Conservation (phyloP, 1,140 invertebrate genomes). For the Solen grandis region DNA sequence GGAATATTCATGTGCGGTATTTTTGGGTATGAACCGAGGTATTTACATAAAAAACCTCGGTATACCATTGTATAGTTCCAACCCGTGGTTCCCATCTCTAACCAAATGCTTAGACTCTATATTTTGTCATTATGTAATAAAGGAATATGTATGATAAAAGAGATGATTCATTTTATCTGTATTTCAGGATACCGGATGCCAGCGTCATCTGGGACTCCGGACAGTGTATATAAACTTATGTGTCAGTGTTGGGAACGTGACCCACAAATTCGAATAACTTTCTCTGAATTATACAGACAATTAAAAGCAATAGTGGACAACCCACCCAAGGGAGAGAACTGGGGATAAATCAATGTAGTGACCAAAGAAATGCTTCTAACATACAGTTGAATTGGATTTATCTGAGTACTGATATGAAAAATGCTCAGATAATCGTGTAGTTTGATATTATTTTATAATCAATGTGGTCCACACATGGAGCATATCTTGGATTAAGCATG, state of each 20-base stretch:
- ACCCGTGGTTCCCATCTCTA: background rate
- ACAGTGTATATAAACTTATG: conserved; percentile 95
- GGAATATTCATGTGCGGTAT: background rate
- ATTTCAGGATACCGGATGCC: conserved; percentile 93
- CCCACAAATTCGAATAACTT: conserved; percentile 94
- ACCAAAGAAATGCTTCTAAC: too few species aligned
- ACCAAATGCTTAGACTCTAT: background rate
- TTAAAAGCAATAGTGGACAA: conserved; percentile 28
- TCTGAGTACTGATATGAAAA: too few species aligned
- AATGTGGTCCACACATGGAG: too few species aligned
- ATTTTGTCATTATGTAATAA: background rate
- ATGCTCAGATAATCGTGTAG: too few species aligned
- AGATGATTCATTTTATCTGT: conserved; percentile 17
- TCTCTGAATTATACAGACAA: conserved; percentile 83
- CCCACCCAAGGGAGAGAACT: conserved; percentile 38
- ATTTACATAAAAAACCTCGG: background rate
- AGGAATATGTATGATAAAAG: background rate
- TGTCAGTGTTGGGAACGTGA: conserved; percentile 96
- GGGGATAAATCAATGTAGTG: too few species aligned
- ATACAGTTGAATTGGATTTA: too few species aligned
- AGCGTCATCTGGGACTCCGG: conserved; percentile 91
- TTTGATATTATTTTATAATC: too few species aligned
- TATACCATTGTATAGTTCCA: background rate
- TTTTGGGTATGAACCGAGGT: background rate
- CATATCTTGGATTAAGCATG: too few species aligned